Conservation (phyloP, 2,888 invertebrate species). For the Hyppa rectilinea region DNA sequence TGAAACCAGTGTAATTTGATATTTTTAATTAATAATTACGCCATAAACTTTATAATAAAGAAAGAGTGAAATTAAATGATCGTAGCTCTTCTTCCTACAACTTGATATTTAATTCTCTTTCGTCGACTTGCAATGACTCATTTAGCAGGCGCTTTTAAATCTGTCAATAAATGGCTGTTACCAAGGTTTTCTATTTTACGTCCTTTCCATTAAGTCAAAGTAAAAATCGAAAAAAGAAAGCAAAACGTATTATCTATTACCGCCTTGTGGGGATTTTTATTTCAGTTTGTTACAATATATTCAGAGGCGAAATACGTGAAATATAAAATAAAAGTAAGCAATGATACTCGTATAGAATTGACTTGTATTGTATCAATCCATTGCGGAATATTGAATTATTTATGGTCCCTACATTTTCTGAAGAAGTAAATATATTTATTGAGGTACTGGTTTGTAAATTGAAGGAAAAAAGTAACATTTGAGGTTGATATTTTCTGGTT, state of each 20-base stretch:
- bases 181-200: not conserved
- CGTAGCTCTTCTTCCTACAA: not conserved
- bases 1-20: not conserved
- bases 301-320: slow-evolving; percentile 38
- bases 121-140: slow-evolving; percentile 4
- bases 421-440: slow-evolving; percentile 47
- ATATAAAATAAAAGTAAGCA: slow-evolving; percentile 34
- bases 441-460: slow-evolving; percentile 22
- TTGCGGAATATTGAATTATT: slow-evolving; percentile 51
- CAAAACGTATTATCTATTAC: slow-evolving; percentile 26
- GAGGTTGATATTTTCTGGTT: not conserved
- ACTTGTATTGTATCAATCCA: slow-evolving; percentile 47
- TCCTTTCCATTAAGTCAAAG: slow-evolving; percentile 6
- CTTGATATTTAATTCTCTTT: slow-evolving; percentile 1
- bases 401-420: slow-evolving; percentile 28
- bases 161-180: not conserved
- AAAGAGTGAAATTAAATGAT: not conserved
- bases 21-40: not conserved
- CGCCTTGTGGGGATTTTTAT: slow-evolving; percentile 8
- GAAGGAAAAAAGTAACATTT: slow-evolving; percentile 17
- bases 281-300: slow-evolving; percentile 28
- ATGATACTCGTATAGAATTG: slow-evolving; percentile 28
- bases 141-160: slow-evolving; percentile 41
- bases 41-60: not conserved
- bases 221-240: not conserved